A percentile compares a stretch with the other conserved stretches of the same genome.
phyloP scores from a whole-genome alignment of 1,140 invertebrate species.

The Reticulitermes speratus region DNA sequence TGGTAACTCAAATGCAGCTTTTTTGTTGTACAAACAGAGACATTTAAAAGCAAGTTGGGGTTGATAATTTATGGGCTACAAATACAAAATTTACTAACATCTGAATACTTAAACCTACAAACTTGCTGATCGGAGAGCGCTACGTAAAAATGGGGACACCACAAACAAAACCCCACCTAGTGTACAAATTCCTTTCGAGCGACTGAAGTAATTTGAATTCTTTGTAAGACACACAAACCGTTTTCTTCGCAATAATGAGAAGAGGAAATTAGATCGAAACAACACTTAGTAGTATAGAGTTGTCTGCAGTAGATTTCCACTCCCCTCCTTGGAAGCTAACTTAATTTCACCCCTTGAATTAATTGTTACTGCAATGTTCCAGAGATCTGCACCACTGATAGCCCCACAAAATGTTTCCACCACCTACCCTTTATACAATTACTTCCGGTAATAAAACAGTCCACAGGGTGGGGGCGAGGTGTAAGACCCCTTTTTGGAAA shows the following conservation, averaged over 20 bases:
- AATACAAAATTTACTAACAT: too few species aligned
- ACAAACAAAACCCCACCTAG: too few species aligned
- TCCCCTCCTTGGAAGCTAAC: neutral
- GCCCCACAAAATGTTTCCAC: neutral
- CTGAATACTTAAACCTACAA: too few species aligned
- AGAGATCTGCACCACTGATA: neutral
- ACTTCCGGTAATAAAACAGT: slow-evolving; percentile 16
- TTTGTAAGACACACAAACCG: neutral
- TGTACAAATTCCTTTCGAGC: neutral
- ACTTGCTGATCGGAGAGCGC: too few species aligned
- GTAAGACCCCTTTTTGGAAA: neutral
- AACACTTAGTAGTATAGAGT: neutral
- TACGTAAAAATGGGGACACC: too few species aligned
- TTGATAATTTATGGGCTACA: too few species aligned
- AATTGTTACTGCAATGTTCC: neutral
- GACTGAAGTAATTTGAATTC: neutral
- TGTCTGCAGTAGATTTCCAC: neutral
- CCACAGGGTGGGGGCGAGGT: neutral
- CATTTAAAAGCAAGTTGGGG: too few species aligned
- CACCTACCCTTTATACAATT: neutral
- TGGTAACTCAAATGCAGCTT: too few species aligned
- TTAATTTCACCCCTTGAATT: slow-evolving; percentile 17
- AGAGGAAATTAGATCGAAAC: neutral
- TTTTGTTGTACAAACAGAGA: too few species aligned
- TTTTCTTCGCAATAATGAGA: neutral